phyloP scores from a whole-genome alignment of 2,797 vertebrate species.

The Linurgus olivaceus region DNA sequence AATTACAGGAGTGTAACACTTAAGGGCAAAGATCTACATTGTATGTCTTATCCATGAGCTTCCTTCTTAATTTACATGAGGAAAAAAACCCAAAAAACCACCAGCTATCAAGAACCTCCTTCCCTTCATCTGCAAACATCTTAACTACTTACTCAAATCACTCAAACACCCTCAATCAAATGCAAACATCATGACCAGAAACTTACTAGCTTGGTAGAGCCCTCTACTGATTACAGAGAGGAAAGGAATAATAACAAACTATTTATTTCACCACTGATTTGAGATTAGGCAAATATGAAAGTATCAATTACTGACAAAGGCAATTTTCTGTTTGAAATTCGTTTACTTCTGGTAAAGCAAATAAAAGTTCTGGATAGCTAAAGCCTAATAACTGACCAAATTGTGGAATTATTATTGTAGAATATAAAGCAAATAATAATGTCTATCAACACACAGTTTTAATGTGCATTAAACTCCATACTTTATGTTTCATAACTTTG shows the following conservation, averaged over 20 bases:
- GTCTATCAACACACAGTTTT: not conserved
- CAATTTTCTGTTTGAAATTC: not conserved
- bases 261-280: not conserved
- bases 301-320: not conserved
- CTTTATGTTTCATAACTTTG: not conserved
- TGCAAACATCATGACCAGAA: not conserved
- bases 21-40: not conserved
- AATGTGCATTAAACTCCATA: not conserved
- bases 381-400: not conserved
- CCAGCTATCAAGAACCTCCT: not conserved
- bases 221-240: conserved; percentile 8
- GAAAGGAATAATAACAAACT: not conserved
- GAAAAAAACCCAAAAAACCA: not conserved
- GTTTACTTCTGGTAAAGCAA: not conserved
- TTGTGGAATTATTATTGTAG: not conserved
- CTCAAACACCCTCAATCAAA: not conserved
- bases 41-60: not conserved
- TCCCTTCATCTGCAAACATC: not conserved
- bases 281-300: not conserved
- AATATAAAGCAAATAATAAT: not conserved
- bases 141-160: not conserved
- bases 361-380: not conserved
- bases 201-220: not conserved
- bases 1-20: not conserved
- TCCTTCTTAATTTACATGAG: not conserved